These are phyloP conservation scores for Antedon mediterranea DNA, from an alignment of 53 echinoderm and acorn worm species.

Conservation along the genomic window DNA sequence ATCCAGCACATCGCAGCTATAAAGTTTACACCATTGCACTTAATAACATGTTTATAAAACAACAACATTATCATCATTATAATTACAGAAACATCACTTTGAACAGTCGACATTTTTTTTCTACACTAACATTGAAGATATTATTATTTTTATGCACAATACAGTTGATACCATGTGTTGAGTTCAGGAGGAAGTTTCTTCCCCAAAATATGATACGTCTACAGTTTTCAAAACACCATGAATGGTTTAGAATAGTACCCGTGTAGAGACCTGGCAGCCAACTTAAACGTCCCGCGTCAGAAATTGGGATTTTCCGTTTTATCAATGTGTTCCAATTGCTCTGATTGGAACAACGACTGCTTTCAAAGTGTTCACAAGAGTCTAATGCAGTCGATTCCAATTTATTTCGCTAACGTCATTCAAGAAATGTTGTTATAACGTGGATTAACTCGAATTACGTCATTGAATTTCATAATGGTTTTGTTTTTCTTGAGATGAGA, in stretches of 20 bases:
- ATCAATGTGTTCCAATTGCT: too few species aligned
- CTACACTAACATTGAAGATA: neutral
- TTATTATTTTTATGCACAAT: neutral
- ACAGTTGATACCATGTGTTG: neutral
- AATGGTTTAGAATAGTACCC: too few species aligned
- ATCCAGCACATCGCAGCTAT: neutral
- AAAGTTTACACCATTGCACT: neutral
- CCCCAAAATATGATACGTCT: neutral
- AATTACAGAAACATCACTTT: neutral
- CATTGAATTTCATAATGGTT: neutral
- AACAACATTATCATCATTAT: neutral
- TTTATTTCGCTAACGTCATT: too few species aligned
- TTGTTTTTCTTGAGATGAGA: neutral
- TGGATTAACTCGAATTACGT: neutral
- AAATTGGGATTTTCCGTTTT: too few species aligned
- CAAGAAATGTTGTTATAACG: too few species aligned
- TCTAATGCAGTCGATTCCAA: too few species aligned
- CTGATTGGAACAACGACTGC: too few species aligned
- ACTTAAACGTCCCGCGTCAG: too few species aligned
- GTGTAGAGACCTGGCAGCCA: too few species aligned
- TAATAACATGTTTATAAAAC: neutral
- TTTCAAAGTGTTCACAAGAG: too few species aligned
- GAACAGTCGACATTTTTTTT: neutral
- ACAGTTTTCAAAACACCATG: too few species aligned
- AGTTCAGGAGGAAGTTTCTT: neutral